Base-by-base conservation (phyloP, 2,113 vertebrate genomes). In the Gobio gobio region DNA sequence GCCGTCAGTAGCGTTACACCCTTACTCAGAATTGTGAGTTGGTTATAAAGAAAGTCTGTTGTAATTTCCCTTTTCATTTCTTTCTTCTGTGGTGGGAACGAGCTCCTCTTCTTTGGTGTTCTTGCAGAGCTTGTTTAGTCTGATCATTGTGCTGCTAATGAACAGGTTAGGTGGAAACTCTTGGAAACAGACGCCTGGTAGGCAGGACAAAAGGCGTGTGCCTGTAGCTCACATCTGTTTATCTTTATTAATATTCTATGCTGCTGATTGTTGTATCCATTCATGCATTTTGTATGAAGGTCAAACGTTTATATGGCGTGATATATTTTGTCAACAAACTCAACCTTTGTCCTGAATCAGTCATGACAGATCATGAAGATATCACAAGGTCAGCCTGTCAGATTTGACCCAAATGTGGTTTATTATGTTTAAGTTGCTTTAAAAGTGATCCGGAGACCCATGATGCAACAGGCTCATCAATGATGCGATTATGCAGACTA, bases 261-360 rank as follows among this genome's bases (percentile, higher is more conserved):
- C 72, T 47, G 12, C 6, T n/a, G 36, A 43, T 47, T 74, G 40
- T 74, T 74, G 22, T 16, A 3, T 26, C 13, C 43, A 49, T 49
- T 8, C 43, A 24, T 49, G 13, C 13, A 47, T 74, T 16, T 9
- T 29, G 2, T 8, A 47, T 47, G 63, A 66, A 47, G 43, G 72
- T 74, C 43, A 47, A 7, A 12, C 16, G n/a, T 74, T 26, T 26
- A 49, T 16, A 49, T n/a, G 36, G 36, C 68, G 4, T 20, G 45
- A 22, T 61, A 1, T 61, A 43, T 78, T 61, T 78, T 24, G 77
- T 78, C 77, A 78, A 78, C 77, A 61, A 43, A 24, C 76, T 61
- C 36, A 43, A 74, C 43, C 72, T 74, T 74, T 74, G 72, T 49
- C 72, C 72, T 3, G 12, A 45, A 45, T 74, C 43, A 24, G 54